These are phyloP conservation scores for Drepana falcataria DNA, from an alignment of 2,888 invertebrate genomes.

Conservation along the genomic window DNA sequence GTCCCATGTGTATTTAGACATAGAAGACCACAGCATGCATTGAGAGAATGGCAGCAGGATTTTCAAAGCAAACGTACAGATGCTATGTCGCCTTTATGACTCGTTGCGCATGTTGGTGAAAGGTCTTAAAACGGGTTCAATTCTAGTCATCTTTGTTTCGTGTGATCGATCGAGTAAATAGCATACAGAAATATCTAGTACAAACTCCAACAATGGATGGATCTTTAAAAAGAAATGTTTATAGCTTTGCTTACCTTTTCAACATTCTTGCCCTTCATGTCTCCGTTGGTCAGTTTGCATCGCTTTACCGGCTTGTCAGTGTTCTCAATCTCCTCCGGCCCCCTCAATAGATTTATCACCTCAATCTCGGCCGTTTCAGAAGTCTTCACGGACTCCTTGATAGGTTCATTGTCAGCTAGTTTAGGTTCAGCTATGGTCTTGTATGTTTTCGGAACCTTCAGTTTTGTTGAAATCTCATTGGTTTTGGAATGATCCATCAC, in stretches of 20 bases:
- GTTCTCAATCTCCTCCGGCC: background rate
- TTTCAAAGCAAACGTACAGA: too few species aligned
- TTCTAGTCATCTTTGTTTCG: too few species aligned
- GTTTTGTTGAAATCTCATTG: background rate
- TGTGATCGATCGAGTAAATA: too few species aligned
- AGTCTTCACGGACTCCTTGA: slow-evolving; percentile 13
- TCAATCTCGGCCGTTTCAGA: background rate
- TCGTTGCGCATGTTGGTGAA: too few species aligned
- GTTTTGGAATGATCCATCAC: background rate
- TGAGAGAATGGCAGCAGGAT: too few species aligned
- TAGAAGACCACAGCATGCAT: too few species aligned
- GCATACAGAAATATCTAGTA: too few species aligned
- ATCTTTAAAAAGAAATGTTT: too few species aligned
- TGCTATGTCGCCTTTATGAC: too few species aligned
- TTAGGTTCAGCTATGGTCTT: background rate
- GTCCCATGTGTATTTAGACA: too few species aligned
- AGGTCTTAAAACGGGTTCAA: too few species aligned
- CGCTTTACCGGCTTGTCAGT: slow-evolving; percentile 32
- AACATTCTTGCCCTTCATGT: slow-evolving; percentile 58
- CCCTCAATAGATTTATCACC: background rate
- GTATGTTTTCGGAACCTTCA: background rate
- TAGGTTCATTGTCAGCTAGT: background rate
- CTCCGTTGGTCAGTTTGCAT: slow-evolving; percentile 46
- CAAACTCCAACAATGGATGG: too few species aligned
- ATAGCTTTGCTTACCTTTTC: slow-evolving; percentile 34